These are phyloP conservation scores for Gephyroberyx darwinii DNA, from an alignment of 2,797 vertebrate genomes.

Conservation along the genomic window DNA sequence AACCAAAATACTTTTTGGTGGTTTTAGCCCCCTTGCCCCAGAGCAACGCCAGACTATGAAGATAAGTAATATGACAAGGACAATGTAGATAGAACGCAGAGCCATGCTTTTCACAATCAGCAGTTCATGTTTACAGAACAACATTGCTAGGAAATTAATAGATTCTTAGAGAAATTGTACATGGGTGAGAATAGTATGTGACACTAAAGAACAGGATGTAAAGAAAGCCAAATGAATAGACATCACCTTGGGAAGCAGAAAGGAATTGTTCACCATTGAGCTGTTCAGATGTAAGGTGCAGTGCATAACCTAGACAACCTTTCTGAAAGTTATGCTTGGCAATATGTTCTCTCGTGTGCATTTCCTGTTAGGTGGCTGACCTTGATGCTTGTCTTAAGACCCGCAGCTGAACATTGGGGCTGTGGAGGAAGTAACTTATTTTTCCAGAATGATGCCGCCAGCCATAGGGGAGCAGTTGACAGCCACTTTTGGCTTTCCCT, in stretches of 20 bases:
- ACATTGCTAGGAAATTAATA: background rate
- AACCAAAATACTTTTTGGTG: background rate
- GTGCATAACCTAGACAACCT: background rate
- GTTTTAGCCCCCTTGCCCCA: background rate
- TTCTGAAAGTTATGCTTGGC: conserved; percentile 1
- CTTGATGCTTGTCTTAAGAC: conserved; percentile 45
- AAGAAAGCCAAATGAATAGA: background rate
- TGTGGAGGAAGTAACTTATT: conserved; percentile 55
- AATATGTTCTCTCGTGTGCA: background rate
- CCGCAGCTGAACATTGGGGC: conserved; percentile 20
- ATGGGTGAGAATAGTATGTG: background rate
- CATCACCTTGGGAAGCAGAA: background rate
- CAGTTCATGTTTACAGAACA: no score
- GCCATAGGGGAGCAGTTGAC: conserved; percentile 41
- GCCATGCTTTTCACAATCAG: background rate
- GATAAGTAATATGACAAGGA: background rate
- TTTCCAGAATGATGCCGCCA: conserved; percentile 21
- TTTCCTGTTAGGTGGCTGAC: conserved; percentile 46
- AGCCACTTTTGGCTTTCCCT: conserved; percentile 12
- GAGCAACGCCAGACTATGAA: background rate
- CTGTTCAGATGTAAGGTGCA: background rate
- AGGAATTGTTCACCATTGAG: background rate
- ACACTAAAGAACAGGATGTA: background rate
- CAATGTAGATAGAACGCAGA: background rate
- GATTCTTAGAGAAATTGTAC: background rate